A percentile compares a stretch with the other conserved stretches of the same genome.
Conservation (phyloP, 2,888 invertebrate species). For the Morpho deidamia region DNA sequence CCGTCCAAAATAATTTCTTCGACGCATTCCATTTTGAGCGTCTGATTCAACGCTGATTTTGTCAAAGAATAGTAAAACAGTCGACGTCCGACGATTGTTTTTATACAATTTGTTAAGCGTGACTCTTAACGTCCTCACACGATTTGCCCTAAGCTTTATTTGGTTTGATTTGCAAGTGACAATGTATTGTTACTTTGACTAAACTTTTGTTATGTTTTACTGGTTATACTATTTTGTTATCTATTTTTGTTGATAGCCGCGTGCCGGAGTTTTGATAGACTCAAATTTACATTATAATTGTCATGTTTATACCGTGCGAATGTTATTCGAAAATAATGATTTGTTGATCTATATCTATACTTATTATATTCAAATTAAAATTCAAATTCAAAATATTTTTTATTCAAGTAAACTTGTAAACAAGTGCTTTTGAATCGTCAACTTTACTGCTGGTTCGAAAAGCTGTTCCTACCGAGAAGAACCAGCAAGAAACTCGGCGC, state of each 20-base stretch:
- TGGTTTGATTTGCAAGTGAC: slow-evolving; percentile 71
- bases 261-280: slow-evolving; percentile 68
- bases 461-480: too few species aligned
- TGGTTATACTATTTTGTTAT: slow-evolving; percentile 45
- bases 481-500: too few species aligned
- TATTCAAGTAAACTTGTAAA: too few species aligned
- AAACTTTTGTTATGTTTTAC: slow-evolving; percentile 53
- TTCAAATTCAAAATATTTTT: too few species aligned
- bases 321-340: slow-evolving; percentile 18
- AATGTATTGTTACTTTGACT: slow-evolving; percentile 47
- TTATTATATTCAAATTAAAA: too few species aligned
- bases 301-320: slow-evolving; percentile 51
- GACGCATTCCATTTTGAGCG: slow-evolving; percentile 68
- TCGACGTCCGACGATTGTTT: slow-evolving; percentile 65
- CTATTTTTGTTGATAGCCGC: slow-evolving; percentile 46
- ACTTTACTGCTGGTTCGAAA: too few species aligned
- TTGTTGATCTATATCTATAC: neutral
- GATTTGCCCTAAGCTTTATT: slow-evolving; percentile 49
- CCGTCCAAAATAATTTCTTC: slow-evolving; percentile 33
- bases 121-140: slow-evolving; percentile 53
- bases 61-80: slow-evolving; percentile 73
- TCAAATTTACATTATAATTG: slow-evolving; percentile 68
- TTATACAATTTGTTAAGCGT: slow-evolving; percentile 66
- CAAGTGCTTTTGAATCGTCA: too few species aligned
- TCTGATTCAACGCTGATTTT: slow-evolving; percentile 71